These are phyloP conservation scores for Amphiprion percula DNA, from an alignment of 2,113 vertebrate genomes.

Conservation along the genomic window DNA sequence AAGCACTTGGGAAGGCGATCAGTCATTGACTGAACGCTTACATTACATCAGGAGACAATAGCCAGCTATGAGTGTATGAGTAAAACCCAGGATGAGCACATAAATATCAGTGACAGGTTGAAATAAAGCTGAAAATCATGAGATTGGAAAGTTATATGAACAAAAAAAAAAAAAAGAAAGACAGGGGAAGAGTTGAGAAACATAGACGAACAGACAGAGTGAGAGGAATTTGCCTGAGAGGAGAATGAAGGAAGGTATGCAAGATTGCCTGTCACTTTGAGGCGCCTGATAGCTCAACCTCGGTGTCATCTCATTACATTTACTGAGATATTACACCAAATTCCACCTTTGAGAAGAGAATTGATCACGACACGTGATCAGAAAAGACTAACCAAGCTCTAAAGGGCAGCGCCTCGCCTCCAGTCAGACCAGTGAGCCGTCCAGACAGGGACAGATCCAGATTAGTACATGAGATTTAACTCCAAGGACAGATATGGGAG, in stretches of 20 bases:
- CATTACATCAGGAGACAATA: constrained; percentile 33
- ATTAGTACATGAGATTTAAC: constrained; percentile 25
- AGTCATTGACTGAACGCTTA: constrained; percentile 16
- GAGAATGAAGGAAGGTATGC: constrained; percentile 81
- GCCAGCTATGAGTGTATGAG: background rate
- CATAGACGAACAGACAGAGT: constrained; percentile 39
- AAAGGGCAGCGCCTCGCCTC: background rate
- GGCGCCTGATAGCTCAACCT: constrained; percentile 69
- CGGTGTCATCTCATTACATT: constrained; percentile 61
- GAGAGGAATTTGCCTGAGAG: constrained; percentile 90
- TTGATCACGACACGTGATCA: background rate
- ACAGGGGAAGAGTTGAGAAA: constrained; percentile 33
- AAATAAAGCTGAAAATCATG: background rate
- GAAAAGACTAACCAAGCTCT: background rate
- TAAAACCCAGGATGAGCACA: background rate
- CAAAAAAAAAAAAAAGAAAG: background rate
- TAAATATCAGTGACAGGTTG: background rate
- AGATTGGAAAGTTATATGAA: constrained; percentile 3
- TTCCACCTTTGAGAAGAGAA: constrained; percentile 4
- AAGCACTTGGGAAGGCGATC: constrained; percentile 6
- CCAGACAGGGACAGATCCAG: background rate
- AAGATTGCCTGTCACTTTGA: constrained; percentile 74
- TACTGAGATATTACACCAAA: constrained; percentile 57
- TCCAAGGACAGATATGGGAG: constrained; percentile 24
- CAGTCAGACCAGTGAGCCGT: constrained; percentile 4